A percentile compares a stretch with the other conserved stretches of the same genome.
Conservation (phyloP, 2,888 invertebrate species). For the Stratiomys singularior region DNA sequence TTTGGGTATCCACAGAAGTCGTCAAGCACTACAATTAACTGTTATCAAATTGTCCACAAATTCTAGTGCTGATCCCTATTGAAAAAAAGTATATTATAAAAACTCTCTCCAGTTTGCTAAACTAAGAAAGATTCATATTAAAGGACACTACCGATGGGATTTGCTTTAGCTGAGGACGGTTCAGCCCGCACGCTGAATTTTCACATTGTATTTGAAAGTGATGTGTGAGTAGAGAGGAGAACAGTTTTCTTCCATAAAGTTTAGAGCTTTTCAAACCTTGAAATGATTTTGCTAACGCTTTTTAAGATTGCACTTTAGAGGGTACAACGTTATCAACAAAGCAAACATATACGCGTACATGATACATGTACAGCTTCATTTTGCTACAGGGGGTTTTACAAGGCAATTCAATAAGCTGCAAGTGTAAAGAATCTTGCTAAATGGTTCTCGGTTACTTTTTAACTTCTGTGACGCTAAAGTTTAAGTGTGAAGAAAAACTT, state of each 20-base stretch:
- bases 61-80: too few relatives aligned
- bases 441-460: conserved; percentile 1
- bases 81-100: too few relatives aligned
- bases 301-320: not conserved
- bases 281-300: not conserved
- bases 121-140: too few relatives aligned
- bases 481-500: conserved; percentile 8
- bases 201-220: not conserved
- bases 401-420: not conserved
- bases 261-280: not conserved
- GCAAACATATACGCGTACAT: too few relatives aligned
- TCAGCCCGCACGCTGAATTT: conserved; percentile 26
- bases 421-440: not conserved
- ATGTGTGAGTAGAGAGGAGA: too few relatives aligned
- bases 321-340: not conserved
- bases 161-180: conserved; percentile 34
- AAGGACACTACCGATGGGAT: conserved; percentile 28
- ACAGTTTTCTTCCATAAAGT: not conserved
- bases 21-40: too few relatives aligned
- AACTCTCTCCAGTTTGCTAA: too few relatives aligned
- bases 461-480: not conserved
- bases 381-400: not conserved
- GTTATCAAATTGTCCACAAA: too few relatives aligned
- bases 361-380: too few relatives aligned
- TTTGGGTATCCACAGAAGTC: too few relatives aligned